Evolutionary conservation across 2,113 vertebrate species (phyloP).

Genomic region (Jaculus jaculus): DNA sequence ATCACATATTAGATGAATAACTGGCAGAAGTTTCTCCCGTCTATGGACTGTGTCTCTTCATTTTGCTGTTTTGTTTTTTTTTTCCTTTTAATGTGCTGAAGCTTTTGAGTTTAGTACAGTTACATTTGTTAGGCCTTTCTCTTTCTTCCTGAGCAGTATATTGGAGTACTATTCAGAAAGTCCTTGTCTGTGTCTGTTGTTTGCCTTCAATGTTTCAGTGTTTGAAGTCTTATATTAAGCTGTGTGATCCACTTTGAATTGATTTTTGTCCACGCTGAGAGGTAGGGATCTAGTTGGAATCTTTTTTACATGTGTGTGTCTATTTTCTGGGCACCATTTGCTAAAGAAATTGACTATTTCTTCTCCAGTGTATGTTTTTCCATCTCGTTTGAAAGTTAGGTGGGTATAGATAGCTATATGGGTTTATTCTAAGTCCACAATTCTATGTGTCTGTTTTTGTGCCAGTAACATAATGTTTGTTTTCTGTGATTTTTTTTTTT

Average conservation of each 20-base stretch:
- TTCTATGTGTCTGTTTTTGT: not conserved
- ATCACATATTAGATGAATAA: too few species aligned
- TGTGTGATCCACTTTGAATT: not conserved
- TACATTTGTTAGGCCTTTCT: not conserved
- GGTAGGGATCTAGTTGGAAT: not conserved
- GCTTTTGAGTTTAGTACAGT: not conserved
- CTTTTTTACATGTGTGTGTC: not conserved
- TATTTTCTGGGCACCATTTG: not conserved
- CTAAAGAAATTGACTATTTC: not conserved
- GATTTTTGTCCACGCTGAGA: not conserved
- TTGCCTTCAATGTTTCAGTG: not conserved
- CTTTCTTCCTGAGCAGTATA: not conserved
- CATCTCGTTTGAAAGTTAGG: not conserved
- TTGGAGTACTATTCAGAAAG: not conserved
- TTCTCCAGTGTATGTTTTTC: not conserved
- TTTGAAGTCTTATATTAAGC: not conserved
- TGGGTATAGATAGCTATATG: not conserved
- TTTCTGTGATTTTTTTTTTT: not conserved
- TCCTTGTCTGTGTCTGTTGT: not conserved
- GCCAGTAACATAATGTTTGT: not conserved
- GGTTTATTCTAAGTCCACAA: not conserved
- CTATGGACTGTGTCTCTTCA: too few species aligned
- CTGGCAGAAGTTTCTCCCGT: too few species aligned
- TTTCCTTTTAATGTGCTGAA: not conserved
- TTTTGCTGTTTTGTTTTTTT: not conserved